Evolutionary conservation across 2,797 vertebrate genomes (phyloP).

Genomic region (Thunnus albacares): DNA sequence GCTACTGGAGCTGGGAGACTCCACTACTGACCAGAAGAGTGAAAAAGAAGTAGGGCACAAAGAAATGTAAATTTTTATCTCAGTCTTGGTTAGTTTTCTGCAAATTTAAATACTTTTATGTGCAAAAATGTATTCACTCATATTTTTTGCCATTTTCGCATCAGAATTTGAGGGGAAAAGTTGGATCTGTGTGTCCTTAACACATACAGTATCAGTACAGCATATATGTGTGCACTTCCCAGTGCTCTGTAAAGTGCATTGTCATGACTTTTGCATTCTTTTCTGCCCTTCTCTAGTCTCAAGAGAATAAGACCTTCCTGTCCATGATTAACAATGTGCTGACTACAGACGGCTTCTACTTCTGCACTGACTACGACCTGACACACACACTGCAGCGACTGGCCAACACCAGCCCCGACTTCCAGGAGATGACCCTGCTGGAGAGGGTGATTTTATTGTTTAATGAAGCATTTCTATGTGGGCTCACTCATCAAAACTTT

Average conservation of each 20-base stretch:
- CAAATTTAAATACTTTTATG: too few species aligned
- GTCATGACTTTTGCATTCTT: slow-evolving; percentile 7
- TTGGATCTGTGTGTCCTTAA: neutral
- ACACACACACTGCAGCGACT: slow-evolving; percentile 96
- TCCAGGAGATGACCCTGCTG: slow-evolving; percentile 98
- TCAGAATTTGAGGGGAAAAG: neutral
- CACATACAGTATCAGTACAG: neutral
- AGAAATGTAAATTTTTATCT: too few species aligned
- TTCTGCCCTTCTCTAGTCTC: slow-evolving; percentile 84
- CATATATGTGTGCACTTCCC: neutral
- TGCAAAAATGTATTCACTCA: too few species aligned
- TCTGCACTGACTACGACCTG: slow-evolving; percentile 95
- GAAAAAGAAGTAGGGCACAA: too few species aligned
- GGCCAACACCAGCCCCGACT: slow-evolving; percentile 97
- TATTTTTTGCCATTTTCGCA: neutral
- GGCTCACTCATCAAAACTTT: too few species aligned
- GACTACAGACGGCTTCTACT: slow-evolving; percentile 97
- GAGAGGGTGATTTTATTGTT: slow-evolving; percentile 88
- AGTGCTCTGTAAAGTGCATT: neutral
- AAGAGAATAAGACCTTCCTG: slow-evolving; percentile 97
- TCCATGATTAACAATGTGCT: slow-evolving; percentile 95
- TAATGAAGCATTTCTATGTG: too few species aligned
- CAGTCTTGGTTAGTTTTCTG: too few species aligned
- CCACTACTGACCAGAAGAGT: too few species aligned
- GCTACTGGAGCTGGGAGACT: too few species aligned